Evolutionary conservation across 2,113 vertebrate species (phyloP), one percentile per base, ranked within the genome.

Genomic region (Anser cygnoides): DNA sequence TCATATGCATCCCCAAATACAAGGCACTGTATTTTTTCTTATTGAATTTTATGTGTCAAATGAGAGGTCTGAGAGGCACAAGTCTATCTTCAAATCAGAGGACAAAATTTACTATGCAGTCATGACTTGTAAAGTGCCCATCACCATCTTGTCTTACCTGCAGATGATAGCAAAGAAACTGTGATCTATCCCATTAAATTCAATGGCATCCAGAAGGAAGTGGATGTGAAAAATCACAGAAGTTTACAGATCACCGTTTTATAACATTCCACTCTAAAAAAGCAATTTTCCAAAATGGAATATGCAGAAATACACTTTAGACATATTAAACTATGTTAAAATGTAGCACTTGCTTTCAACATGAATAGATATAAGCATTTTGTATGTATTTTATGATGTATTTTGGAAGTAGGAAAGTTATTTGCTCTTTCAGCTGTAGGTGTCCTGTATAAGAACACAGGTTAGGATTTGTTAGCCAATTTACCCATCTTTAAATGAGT

Each of bases 391-490:
- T 93, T 74, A 91, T 81, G 44, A 81, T 31, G 4, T 49, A 59
- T 93, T 95, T 93, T 82, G 66, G 50, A 91, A 87, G 15, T 10
- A 82, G 25, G 33, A 67, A 43, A 73, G 16, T 43, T 81, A 74
- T 84, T 92, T 94, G 55, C n/a, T 77, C 11, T 84, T 95, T 96
- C 89, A 95, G 57, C 59, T 77, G 11, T 77, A 19, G 35, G 6
- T 61, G 35, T 83, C 49, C 37, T 43, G 19, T 76, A n/a, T 52
- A 91, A 76, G 13, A 84, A 37, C 68, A 68, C 11, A 83, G 17
- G 50, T 49, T 66, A 61, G 66, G 39, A 81, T 83, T 87, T 90
- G 49, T 75, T 92, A 79, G 31, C 44, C 81, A 71, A 54, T 78
- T 73, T 90, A 58, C 29, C 62, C 31, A 68, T 87, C 91, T 82